Conservation (phyloP, 2,888 invertebrate genomes). For the Coleophora flavipennella region DNA sequence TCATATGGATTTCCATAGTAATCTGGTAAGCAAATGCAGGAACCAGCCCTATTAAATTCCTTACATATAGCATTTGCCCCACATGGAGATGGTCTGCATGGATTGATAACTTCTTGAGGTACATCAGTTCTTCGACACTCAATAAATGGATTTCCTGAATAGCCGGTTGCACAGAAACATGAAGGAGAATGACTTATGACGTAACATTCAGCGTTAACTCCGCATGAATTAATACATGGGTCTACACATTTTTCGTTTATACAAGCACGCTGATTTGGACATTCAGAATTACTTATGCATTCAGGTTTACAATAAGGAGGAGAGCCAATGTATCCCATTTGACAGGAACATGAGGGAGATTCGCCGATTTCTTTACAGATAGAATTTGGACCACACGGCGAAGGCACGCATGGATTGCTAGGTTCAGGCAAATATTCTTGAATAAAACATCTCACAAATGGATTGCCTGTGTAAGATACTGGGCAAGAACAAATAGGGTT, state of each 20-base stretch:
- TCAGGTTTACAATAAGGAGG: constrained; percentile 87
- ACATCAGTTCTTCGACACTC: constrained; percentile 65
- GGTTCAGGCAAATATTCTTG: constrained; percentile 61
- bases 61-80: constrained; percentile 77
- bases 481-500: constrained; percentile 86
- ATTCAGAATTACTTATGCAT: constrained; percentile 85
- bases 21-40: constrained; percentile 80
- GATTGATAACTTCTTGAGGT: constrained; percentile 58
- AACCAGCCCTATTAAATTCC: constrained; percentile 73
- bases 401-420: constrained; percentile 80
- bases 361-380: constrained; percentile 78
- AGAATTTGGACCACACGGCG: constrained; percentile 86
- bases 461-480: constrained; percentile 78
- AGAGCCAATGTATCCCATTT: constrained; percentile 75
- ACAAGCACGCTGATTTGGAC: constrained; percentile 78
- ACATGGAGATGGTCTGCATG: constrained; percentile 77
- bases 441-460: constrained; percentile 78
- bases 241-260: constrained; percentile 83
- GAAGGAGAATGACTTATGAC: constrained; percentile 83
- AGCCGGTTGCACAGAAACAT: constrained; percentile 78
- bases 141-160: constrained; percentile 83
- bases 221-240: constrained; percentile 82
- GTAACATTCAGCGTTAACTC: constrained; percentile 80
- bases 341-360: constrained; percentile 82
- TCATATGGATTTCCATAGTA: constrained; percentile 84